Percentiles rank a stretch among this genome's conserved stretches.
Evolutionary conservation across 2,797 vertebrate species (phyloP).

Genomic region (Urosaurus nigricauda): DNA sequence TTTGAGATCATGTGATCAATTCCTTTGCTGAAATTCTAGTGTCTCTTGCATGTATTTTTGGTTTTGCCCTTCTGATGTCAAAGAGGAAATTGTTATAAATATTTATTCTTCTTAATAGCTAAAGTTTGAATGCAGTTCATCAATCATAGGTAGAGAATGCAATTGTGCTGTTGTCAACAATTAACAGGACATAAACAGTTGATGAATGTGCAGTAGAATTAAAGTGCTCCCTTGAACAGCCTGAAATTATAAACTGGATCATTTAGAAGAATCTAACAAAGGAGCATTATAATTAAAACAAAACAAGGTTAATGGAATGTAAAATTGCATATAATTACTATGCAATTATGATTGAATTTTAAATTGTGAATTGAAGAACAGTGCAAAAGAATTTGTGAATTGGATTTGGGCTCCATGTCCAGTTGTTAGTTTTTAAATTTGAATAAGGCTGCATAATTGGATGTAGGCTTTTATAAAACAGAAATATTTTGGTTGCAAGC

Average conservation of each 20-base stretch:
- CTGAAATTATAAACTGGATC: constrained; percentile 87
- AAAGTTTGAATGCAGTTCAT: constrained; percentile 79
- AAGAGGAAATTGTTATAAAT: constrained; percentile 83
- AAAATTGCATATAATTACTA: constrained; percentile 90
- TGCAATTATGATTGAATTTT: constrained; percentile 84
- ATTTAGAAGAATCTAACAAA: constrained; percentile 87
- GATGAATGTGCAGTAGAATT: constrained; percentile 88
- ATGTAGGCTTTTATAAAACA: background rate
- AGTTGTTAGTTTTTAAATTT: constrained; percentile 3
- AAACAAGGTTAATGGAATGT: constrained; percentile 89
- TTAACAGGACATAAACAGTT: constrained; percentile 88
- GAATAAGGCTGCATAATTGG: background rate
- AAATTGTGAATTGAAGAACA: constrained; percentile 75
- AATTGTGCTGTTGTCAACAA: constrained; percentile 90
- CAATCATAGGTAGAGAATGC: constrained; percentile 84
- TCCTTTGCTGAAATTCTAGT: constrained; percentile 43
- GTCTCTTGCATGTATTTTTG: constrained; percentile 67
- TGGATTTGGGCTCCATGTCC: constrained; percentile 48
- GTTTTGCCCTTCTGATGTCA: constrained; percentile 75
- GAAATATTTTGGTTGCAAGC: background rate
- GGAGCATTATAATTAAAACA: constrained; percentile 93
- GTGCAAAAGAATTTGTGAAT: constrained; percentile 67
- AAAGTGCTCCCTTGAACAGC: constrained; percentile 84
- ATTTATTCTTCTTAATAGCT: constrained; percentile 82
- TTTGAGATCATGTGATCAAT: background rate